Percentiles rank a stretch among this genome's conserved stretches.
Evolutionary conservation across 2,797 vertebrate genomes (phyloP).

Genomic region (Leontocebus nigricollis): DNA sequence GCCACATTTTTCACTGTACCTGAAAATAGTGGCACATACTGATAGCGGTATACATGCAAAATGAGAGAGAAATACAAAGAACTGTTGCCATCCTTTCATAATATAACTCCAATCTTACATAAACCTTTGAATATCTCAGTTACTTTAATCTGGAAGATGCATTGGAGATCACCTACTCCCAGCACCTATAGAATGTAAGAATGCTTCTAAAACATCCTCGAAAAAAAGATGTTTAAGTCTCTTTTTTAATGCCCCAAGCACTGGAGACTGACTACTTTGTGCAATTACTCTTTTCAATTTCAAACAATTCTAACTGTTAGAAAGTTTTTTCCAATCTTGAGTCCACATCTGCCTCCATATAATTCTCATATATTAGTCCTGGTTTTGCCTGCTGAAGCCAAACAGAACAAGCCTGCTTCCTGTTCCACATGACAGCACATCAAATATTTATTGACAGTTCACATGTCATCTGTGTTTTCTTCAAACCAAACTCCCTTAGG

Average conservation of each 20-base stretch:
- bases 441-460: constrained; percentile 71
- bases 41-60: not conserved
- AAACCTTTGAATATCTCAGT: not conserved
- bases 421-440: constrained; percentile 64
- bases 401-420: constrained; percentile 44
- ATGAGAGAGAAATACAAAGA: not conserved
- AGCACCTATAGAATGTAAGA: not conserved
- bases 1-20: not conserved
- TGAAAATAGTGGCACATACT: not conserved
- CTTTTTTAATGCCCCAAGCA: not conserved
- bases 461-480: constrained; percentile 68
- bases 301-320: not conserved
- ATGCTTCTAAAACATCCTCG: not conserved
- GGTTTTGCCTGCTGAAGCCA: constrained; percentile 44
- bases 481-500: constrained; percentile 66
- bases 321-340: constrained; percentile 46
- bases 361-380: constrained; percentile 28
- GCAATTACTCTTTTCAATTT: not conserved
- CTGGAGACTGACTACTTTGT: not conserved
- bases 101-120: not conserved
- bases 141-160: not conserved
- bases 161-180: not conserved
- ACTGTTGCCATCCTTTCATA: not conserved
- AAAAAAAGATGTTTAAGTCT: not conserved
- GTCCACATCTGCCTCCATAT: constrained; percentile 44